Percentiles rank a stretch among this genome's conserved stretches.
Conservation (phyloP, 2,113 vertebrate genomes). For the Peromyscus leucopus region DNA sequence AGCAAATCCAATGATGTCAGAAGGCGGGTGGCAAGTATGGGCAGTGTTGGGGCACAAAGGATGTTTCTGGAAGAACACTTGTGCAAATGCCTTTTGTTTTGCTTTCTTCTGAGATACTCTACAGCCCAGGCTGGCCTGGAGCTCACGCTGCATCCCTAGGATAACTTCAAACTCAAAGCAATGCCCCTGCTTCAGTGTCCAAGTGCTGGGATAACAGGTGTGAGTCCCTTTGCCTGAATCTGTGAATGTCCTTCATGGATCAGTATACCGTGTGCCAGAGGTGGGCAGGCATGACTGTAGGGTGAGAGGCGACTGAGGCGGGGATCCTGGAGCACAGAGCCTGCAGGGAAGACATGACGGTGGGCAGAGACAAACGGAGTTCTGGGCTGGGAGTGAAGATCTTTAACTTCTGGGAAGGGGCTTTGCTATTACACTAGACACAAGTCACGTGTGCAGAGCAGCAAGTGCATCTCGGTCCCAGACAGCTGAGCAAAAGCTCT, state of each 20-base stretch:
- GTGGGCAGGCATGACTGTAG: not conserved
- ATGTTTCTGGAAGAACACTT: not conserved
- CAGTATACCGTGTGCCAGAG: not conserved
- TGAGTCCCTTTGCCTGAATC: not conserved
- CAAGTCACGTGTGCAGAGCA: not conserved
- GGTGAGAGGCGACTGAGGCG: not conserved
- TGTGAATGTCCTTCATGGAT: not conserved
- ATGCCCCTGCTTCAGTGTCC: not conserved
- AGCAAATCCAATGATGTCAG: not conserved
- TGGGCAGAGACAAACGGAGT: not conserved
- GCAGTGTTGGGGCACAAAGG: not conserved
- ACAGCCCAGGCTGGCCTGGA: not conserved
- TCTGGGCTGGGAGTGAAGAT: not conserved
- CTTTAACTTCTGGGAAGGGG: not conserved
- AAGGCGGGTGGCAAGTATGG: not conserved
- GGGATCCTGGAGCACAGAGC: not conserved
- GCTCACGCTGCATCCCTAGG: not conserved
- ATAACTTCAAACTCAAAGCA: not conserved
- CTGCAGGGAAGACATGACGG: not conserved
- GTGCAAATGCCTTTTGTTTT: not conserved
- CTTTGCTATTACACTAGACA: not conserved
- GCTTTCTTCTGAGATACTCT: not conserved
- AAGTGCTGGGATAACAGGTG: not conserved
- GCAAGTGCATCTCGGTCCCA: accelerated
- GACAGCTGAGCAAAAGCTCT: not conserved